Conservation (phyloP, 2,113 vertebrate species). For the Verasper variegatus region DNA sequence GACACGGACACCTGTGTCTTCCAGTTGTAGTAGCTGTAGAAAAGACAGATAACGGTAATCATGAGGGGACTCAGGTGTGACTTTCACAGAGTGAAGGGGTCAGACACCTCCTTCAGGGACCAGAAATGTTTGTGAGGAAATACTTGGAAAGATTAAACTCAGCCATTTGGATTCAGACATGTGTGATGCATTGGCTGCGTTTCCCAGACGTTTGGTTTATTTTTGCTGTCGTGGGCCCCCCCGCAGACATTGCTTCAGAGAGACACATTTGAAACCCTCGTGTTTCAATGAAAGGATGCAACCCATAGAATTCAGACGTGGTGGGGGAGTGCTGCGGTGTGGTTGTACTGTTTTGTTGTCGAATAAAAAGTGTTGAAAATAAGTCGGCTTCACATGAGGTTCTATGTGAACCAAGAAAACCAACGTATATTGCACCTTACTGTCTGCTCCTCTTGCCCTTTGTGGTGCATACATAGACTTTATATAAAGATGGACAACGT, state of each 20-base stretch:
- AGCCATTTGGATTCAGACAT: no score
- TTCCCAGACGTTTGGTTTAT: not conserved
- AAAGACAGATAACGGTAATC: not conserved
- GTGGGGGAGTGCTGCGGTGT: not conserved
- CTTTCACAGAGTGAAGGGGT: no score
- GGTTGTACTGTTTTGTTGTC: not conserved
- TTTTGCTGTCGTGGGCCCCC: constrained; percentile 1
- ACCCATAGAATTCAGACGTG: no score
- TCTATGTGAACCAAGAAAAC: not conserved
- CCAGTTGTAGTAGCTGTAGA: constrained; percentile 90
- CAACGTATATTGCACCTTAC: not conserved
- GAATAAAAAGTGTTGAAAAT: constrained; percentile 12
- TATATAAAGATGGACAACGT: no score
- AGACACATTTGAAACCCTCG: not conserved
- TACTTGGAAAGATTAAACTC: not conserved
- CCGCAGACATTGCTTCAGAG: constrained; percentile 8
- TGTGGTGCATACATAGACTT: no score
- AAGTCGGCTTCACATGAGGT: not conserved
- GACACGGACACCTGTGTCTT: constrained; percentile 81
- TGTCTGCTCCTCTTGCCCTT: no score
- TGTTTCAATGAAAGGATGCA: constrained; percentile 13
- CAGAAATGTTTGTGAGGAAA: not conserved
- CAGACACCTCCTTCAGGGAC: not conserved
- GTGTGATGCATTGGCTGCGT: not conserved
- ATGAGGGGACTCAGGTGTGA: not conserved